A percentile compares a stretch with the other conserved stretches of the same genome.
Evolutionary conservation across 2,113 vertebrate species (phyloP).

Genomic region (Verasper variegatus): DNA sequence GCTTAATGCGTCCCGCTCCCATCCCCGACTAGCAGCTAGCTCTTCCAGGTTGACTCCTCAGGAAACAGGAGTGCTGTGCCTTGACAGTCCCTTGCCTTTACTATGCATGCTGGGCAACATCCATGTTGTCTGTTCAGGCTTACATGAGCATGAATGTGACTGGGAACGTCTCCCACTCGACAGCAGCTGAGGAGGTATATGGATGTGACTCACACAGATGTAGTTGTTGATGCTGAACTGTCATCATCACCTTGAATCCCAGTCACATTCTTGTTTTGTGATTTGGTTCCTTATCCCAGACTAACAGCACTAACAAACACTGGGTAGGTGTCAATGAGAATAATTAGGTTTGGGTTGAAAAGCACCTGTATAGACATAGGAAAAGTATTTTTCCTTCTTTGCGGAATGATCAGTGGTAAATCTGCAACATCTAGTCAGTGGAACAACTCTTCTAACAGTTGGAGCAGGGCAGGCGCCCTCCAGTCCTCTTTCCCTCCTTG

Average conservation of each 20-base stretch:
- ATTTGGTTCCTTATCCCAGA: slow-evolving; percentile 54
- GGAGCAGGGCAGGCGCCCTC: slow-evolving; percentile 1
- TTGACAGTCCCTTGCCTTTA: slow-evolving; percentile 49
- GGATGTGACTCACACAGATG: background rate
- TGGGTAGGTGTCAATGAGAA: background rate
- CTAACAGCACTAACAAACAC: slow-evolving; percentile 68
- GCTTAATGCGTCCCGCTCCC: slow-evolving; percentile 60
- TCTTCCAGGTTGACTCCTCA: slow-evolving; percentile 47
- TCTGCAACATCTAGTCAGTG: background rate
- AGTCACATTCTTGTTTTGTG: slow-evolving; percentile 74
- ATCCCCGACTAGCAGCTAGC: slow-evolving; percentile 44
- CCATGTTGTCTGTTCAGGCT: slow-evolving; percentile 79
- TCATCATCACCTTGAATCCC: slow-evolving; percentile 35
- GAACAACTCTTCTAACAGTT: background rate
- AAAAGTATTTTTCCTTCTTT: background rate
- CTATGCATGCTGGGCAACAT: slow-evolving; percentile 74
- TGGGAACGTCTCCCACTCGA: slow-evolving; percentile 50
- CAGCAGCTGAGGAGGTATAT: slow-evolving; percentile 1
- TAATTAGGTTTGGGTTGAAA: slow-evolving; percentile 2
- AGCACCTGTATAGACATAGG: background rate
- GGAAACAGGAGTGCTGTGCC: slow-evolving; percentile 45
- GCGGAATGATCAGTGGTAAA: background rate
- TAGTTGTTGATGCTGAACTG: slow-evolving; percentile 24
- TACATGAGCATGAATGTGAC: slow-evolving; percentile 75
- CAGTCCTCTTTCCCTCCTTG: slow-evolving; percentile 4